phyloP scores from a whole-genome alignment of 1,140 invertebrate species.

The Pachypeltis micranthus region DNA sequence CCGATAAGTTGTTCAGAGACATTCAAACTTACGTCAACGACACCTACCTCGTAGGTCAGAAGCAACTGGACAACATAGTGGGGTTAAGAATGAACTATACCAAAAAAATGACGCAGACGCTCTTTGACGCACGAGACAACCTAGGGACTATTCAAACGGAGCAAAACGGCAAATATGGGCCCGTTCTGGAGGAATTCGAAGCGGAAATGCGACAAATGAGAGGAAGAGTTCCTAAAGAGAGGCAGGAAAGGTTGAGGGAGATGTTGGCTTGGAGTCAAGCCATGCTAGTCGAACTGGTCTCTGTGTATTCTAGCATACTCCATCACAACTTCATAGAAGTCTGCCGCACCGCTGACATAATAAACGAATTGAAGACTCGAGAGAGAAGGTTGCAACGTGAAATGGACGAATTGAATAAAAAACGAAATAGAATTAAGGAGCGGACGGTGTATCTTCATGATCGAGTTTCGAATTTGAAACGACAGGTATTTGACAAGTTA shows the following conservation, averaged over 20 bases:
- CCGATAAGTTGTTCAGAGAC: neutral
- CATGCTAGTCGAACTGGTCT: neutral
- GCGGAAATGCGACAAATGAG: neutral
- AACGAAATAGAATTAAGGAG: neutral
- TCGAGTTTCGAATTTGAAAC: neutral
- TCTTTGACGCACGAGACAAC: neutral
- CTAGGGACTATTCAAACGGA: neutral
- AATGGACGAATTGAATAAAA: neutral
- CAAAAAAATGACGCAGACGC: neutral
- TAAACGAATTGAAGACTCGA: neutral
- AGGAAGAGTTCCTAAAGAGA: neutral
- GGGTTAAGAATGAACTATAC: neutral
- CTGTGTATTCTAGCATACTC: neutral
- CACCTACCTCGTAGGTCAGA: neutral
- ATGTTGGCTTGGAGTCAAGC: neutral
- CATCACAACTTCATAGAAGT: slow-evolving; percentile 6
- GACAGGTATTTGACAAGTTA: too few species aligned
- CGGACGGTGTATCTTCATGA: neutral
- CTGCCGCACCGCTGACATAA: neutral
- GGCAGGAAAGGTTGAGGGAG: neutral
- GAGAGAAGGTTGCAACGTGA: neutral
- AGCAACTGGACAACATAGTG: neutral
- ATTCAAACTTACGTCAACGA: neutral
- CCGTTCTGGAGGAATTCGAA: neutral
- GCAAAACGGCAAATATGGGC: neutral